Conservation (phyloP, 2,113 vertebrate species). For the Catharus fuscescens region DNA sequence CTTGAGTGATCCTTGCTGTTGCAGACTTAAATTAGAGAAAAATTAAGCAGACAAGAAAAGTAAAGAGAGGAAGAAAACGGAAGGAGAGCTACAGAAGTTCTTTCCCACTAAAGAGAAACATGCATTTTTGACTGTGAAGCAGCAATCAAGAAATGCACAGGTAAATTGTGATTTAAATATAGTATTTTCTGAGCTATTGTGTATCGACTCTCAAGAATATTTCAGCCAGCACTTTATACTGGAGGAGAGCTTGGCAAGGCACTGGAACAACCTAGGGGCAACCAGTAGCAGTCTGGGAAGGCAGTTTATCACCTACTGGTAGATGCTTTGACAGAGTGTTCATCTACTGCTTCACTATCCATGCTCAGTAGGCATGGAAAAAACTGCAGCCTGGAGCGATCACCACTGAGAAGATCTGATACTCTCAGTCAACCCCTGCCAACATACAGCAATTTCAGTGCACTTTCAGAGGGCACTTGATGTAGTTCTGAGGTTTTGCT, state of each 20-base stretch:
- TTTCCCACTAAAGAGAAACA: not conserved
- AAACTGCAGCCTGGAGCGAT: conserved; percentile 10
- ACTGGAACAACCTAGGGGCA: not conserved
- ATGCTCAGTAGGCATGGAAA: not conserved
- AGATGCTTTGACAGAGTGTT: not conserved
- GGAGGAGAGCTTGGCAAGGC: not conserved
- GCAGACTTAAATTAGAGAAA: not conserved
- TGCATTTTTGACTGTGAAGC: not conserved
- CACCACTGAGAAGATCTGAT: not conserved
- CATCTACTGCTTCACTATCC: not conserved
- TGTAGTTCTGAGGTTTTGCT: not conserved
- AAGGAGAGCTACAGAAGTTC: not conserved
- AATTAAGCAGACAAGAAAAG: not conserved
- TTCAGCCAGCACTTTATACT: not conserved
- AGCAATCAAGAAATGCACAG: not conserved
- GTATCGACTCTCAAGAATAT: not conserved
- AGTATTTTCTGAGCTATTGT: not conserved
- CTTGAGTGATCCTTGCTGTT: not conserved
- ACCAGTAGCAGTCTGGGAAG: not conserved
- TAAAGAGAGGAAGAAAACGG: not conserved
- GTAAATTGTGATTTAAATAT: not conserved
- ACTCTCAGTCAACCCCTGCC: not conserved
- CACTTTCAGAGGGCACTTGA: not conserved
- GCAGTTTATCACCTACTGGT: not conserved
- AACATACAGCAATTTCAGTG: not conserved